phyloP scores from a whole-genome alignment of 2,888 invertebrate species.

The Alitta virens region DNA sequence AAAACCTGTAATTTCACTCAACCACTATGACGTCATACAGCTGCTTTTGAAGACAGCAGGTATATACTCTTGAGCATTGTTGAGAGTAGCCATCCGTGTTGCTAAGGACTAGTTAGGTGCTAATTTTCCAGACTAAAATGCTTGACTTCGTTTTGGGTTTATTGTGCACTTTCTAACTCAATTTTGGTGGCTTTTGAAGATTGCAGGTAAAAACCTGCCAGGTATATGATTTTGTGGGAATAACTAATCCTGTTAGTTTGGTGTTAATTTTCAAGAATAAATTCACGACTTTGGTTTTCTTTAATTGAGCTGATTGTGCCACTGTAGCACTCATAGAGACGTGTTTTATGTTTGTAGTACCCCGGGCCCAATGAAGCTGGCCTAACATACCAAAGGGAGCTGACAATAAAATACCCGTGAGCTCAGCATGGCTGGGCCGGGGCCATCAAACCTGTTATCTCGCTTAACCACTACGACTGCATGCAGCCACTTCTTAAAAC shows the following conservation, averaged over 20 bases:
- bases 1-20: conserved; percentile 28
- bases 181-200: no score
- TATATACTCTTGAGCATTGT: conserved; percentile 4
- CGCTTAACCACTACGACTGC: conserved; percentile 35
- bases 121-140: no score
- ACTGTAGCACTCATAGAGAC: conserved; percentile 1
- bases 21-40: conserved; percentile 37
- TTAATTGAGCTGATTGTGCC: no score
- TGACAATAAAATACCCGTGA: conserved; percentile 18
- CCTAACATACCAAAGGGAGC: neutral
- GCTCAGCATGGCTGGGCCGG: conserved; percentile 31
- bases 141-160: no score
- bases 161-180: no score
- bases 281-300: no score
- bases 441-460: conserved; percentile 28
- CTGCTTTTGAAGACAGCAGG: conserved; percentile 35
- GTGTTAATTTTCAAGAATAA: no score
- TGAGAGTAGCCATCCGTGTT: no score
- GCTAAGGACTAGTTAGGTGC: no score
- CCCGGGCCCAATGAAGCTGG: conserved; percentile 9
- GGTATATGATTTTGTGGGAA: no score
- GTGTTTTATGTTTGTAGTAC: conserved; percentile 3
- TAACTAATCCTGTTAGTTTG: no score
- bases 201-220: no score
- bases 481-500: conserved; percentile 34